A percentile compares a stretch with the other conserved stretches of the same genome.
Conservation (phyloP, 1,140 invertebrate genomes). For the Steinernema feltiae region DNA sequence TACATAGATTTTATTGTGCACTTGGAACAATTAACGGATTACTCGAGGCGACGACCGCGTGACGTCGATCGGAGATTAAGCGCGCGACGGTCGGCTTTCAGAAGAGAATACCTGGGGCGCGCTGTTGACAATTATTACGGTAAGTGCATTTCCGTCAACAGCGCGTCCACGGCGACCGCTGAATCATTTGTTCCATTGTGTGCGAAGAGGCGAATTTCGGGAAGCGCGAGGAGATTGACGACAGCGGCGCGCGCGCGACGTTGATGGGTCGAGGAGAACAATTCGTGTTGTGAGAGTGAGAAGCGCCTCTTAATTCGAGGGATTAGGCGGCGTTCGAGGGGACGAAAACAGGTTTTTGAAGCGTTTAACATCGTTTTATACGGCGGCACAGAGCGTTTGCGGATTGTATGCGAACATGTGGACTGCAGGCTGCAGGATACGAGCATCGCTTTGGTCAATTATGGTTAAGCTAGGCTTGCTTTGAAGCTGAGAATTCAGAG, state of each 20-base stretch:
- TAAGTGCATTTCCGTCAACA: conserved; percentile 14
- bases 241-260: neutral
- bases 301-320: too few relatives aligned
- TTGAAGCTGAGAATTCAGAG: too few relatives aligned
- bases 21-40: too few relatives aligned
- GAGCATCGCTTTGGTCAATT: too few relatives aligned
- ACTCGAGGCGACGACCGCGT: neutral
- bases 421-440: too few relatives aligned
- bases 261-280: neutral
- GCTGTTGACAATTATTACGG: conserved; percentile 8
- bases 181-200: neutral
- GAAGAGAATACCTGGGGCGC: neutral
- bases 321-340: too few relatives aligned
- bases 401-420: too few relatives aligned
- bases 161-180: neutral
- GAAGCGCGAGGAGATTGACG: neutral
- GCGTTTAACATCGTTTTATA: too few relatives aligned
- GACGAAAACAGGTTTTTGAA: too few relatives aligned
- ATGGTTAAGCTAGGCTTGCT: too few relatives aligned
- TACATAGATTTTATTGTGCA: too few relatives aligned
- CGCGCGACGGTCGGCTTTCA: neutral
- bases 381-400: too few relatives aligned
- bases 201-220: neutral
- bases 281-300: neutral
- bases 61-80: neutral